Conservation (phyloP, 2,888 invertebrate genomes). For the Drosophila helvetica region DNA sequence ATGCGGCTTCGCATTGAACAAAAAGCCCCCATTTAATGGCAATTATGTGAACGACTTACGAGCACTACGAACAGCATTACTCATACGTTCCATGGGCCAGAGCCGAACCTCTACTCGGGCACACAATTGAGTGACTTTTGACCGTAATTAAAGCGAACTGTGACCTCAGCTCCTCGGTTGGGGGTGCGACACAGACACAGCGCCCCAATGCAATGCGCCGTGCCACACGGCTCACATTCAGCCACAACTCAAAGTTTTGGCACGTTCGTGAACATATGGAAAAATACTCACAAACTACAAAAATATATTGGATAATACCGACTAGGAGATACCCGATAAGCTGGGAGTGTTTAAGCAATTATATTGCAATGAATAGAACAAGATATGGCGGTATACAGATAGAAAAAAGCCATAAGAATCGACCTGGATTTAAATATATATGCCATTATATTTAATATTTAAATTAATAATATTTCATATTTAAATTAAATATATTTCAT, state of each 20-base stretch:
- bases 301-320: too few species aligned
- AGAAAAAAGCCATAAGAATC: too few species aligned
- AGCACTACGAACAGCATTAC: constrained; percentile 42
- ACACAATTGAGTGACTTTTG: constrained; percentile 72
- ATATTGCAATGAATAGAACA: too few species aligned
- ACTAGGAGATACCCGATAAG: neutral
- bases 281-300: constrained; percentile 2
- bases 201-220: neutral
- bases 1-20: constrained; percentile 41
- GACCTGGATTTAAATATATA: too few species aligned
- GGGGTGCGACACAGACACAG: constrained; percentile 7
- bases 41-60: constrained; percentile 26
- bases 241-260: constrained; percentile 24
- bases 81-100: constrained; percentile 27
- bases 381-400: too few species aligned
- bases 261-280: constrained; percentile 17
- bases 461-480: too few species aligned
- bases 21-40: constrained; percentile 39
- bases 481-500: too few species aligned
- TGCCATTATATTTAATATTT: too few species aligned
- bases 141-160: constrained; percentile 65
- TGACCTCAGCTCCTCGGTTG: constrained; percentile 44
- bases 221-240: too few species aligned
- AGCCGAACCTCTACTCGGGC: constrained; percentile 10
- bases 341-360: too few species aligned